Conservation (phyloP, 2,888 invertebrate genomes). For the Coronaproctus castanopsis region DNA sequence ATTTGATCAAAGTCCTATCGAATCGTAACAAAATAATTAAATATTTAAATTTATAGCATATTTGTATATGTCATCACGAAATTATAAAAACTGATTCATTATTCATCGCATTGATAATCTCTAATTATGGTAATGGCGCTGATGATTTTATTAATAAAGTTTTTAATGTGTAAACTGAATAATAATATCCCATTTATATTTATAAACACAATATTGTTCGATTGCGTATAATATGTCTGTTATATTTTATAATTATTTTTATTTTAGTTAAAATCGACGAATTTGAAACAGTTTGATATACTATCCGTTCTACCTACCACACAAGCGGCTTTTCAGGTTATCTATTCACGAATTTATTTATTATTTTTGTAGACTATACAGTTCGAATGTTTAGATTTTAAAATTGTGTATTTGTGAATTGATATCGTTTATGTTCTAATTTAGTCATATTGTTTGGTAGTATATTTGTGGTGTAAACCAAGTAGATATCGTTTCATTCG, state of each 20-base stretch:
- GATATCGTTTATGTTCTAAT: neutral
- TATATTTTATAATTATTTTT: neutral
- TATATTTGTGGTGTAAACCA: slow-evolving; percentile 1
- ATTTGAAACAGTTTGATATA: slow-evolving; percentile 6
- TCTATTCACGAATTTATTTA: too few species aligned
- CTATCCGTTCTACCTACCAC: slow-evolving; percentile 6
- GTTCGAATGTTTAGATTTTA: too few species aligned
- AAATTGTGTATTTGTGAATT: neutral
- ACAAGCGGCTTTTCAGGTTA: slow-evolving; percentile 8
- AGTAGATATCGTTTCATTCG: slow-evolving; percentile 8
- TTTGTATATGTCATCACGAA: too few species aligned
- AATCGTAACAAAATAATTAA: too few species aligned
- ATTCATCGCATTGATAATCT: too few species aligned
- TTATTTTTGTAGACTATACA: too few species aligned
- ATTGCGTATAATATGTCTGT: neutral
- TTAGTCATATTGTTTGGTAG: neutral
- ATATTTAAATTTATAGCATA: too few species aligned
- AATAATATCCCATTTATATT: neutral
- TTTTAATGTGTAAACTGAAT: neutral
- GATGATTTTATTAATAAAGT: too few species aligned
- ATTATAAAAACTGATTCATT: too few species aligned
- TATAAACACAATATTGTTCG: neutral
- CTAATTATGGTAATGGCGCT: too few species aligned
- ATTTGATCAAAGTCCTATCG: too few species aligned
- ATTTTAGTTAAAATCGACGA: slow-evolving; percentile 1